phyloP scores from a whole-genome alignment of 1,140 invertebrate species.

The Mya arenaria region DNA sequence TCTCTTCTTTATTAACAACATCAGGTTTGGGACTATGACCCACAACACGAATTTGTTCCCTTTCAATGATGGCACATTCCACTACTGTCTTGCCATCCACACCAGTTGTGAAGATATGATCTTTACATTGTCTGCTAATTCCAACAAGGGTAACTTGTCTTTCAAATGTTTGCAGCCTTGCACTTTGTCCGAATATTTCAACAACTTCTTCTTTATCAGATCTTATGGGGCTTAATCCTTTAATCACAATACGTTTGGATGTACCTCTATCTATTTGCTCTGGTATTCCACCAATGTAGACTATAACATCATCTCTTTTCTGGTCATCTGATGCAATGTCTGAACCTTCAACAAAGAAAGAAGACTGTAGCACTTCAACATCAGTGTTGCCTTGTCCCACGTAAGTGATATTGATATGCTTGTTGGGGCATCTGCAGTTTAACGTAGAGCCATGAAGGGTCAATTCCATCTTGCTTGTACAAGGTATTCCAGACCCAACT shows the following conservation, averaged over 20 bases:
- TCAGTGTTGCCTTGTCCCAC: conserved; percentile 15
- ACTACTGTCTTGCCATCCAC: neutral
- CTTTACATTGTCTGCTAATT: conserved; percentile 12
- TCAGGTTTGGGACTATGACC: neutral
- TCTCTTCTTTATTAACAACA: neutral
- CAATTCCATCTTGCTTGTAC: conserved; percentile 3
- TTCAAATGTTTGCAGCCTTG: neutral
- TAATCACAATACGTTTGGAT: neutral
- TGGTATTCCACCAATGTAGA: conserved; percentile 24
- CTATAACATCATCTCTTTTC: conserved; percentile 1
- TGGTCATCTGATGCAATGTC: neutral
- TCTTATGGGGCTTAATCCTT: neutral
- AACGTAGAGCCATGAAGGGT: conserved; percentile 4
- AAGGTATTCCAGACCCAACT: conserved; percentile 1
- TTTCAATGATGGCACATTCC: conserved; percentile 25
- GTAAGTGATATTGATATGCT: conserved; percentile 1
- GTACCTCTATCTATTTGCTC: neutral
- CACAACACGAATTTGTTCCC: neutral
- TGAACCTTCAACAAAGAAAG: neutral
- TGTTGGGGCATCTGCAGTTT: neutral
- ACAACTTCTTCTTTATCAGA: conserved; percentile 23
- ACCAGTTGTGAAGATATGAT: neutral
- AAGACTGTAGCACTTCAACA: conserved; percentile 1
- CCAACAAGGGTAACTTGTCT: conserved; percentile 25
- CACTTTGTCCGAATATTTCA: conserved; percentile 13